These are phyloP conservation scores for Paradisaea rubra DNA, from an alignment of 2,113 vertebrate genomes.

Conservation along the genomic window DNA sequence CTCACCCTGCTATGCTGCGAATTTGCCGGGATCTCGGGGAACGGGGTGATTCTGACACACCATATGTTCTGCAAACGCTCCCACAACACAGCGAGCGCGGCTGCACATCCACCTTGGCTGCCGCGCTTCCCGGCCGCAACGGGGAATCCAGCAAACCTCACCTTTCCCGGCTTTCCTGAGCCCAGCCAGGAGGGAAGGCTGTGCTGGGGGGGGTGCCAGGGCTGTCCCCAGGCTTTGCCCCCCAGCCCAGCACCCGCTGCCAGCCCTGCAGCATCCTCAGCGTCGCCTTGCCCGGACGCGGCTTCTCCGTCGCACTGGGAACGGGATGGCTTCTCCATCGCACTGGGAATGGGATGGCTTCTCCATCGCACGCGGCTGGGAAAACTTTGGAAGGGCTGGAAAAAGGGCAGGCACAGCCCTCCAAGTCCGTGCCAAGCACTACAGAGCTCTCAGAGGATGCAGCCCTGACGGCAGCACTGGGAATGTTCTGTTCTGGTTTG, in stretches of 20 bases:
- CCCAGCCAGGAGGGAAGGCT: too few species aligned
- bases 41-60: conserved; percentile 38
- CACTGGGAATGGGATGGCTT: too few species aligned
- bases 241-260: neutral
- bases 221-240: neutral
- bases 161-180: neutral
- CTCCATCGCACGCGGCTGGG: fast-evolving
- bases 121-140: neutral
- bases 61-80: conserved; percentile 43
- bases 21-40: conserved; percentile 20
- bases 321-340: neutral
- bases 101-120: conserved; percentile 5
- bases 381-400: fast-evolving
- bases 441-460: fast-evolving
- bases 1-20: conserved; percentile 50
- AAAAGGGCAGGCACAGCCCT: fast-evolving
- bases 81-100: neutral
- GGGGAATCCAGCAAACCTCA: neutral
- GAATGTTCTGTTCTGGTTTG: neutral
- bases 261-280: fast-evolving
- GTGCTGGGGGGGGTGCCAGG: fast-evolving
- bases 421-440: fast-evolving
- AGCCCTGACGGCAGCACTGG: fast-evolving
- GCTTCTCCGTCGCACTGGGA: neutral
- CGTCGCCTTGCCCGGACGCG: fast-evolving